phyloP scores from a whole-genome alignment of 2,888 invertebrate species.

The Eilema sororculum region DNA sequence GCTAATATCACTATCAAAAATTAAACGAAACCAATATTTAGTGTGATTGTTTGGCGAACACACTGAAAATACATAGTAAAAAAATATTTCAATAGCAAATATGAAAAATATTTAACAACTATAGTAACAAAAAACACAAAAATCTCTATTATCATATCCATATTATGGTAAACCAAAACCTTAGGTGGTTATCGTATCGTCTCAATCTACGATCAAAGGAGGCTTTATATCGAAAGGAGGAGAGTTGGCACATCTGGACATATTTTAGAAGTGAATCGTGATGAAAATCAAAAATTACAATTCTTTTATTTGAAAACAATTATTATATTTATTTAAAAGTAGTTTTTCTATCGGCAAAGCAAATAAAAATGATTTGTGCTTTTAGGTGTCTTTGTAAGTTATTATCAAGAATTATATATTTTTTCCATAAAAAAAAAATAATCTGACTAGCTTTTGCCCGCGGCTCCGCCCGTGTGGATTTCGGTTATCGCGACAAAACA shows the following conservation, averaged over 20 bases:
- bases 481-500: no score
- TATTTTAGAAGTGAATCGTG: neutral
- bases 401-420: no score
- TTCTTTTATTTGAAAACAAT: no score
- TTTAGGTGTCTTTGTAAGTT: no score
- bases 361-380: no score
- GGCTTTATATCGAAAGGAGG: constrained; percentile 55
- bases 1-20: neutral
- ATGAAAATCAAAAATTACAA: no score
- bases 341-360: no score
- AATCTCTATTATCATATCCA: constrained; percentile 48
- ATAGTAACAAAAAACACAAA: neutral
- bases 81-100: neutral
- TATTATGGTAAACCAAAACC: constrained; percentile 48
- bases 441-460: no score
- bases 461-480: no score
- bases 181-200: constrained; percentile 66
- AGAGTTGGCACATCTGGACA: constrained; percentile 24
- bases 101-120: neutral
- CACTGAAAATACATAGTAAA: neutral
- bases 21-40: neutral
- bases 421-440: no score
- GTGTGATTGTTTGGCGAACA: neutral
- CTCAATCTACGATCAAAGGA: constrained; percentile 66
- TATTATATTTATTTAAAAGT: no score